Conservation (phyloP, 2,113 vertebrate genomes). For the Thamnophis sirtalis region DNA sequence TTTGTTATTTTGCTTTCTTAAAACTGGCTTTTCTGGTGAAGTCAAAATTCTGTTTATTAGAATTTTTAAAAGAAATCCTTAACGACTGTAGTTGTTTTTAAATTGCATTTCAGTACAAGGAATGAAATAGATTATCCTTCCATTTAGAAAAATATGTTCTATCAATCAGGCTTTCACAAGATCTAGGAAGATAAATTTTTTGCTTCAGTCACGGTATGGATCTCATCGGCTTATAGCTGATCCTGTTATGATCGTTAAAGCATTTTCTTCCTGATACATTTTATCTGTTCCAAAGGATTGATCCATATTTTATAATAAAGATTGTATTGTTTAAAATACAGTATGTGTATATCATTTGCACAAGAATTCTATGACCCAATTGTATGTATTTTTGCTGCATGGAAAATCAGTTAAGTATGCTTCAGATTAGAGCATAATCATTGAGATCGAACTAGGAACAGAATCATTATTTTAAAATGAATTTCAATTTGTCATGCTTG, state of each 20-base stretch:
- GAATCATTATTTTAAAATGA: neutral
- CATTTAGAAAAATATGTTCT: slow-evolving; percentile 36
- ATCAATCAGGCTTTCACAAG: neutral
- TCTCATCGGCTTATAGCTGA: slow-evolving; percentile 7
- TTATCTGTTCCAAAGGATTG: slow-evolving; percentile 4
- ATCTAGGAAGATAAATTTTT: neutral
- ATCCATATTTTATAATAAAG: slow-evolving; percentile 9
- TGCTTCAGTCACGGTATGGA: neutral
- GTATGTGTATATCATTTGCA: neutral
- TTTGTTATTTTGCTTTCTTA: slow-evolving; percentile 9
- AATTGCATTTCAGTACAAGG: slow-evolving; percentile 43
- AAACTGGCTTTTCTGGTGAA: neutral
- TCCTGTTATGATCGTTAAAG: slow-evolving; percentile 15
- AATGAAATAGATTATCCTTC: slow-evolving; percentile 42
- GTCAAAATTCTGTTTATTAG: slow-evolving; percentile 32
- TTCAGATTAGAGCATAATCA: neutral
- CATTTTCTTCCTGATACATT: slow-evolving; percentile 18
- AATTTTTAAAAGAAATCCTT: slow-evolving; percentile 43
- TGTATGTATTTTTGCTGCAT: neutral
- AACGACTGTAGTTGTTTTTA: slow-evolving; percentile 44
- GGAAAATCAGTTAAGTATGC: neutral
- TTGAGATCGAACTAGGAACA: neutral
- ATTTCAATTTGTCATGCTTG: neutral
- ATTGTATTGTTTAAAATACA: slow-evolving; percentile 25
- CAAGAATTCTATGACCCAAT: neutral